Percentiles rank a stretch among this genome's conserved stretches.
phyloP scores from a whole-genome alignment of 2,113 vertebrate species.

The Lates calcarifer region DNA sequence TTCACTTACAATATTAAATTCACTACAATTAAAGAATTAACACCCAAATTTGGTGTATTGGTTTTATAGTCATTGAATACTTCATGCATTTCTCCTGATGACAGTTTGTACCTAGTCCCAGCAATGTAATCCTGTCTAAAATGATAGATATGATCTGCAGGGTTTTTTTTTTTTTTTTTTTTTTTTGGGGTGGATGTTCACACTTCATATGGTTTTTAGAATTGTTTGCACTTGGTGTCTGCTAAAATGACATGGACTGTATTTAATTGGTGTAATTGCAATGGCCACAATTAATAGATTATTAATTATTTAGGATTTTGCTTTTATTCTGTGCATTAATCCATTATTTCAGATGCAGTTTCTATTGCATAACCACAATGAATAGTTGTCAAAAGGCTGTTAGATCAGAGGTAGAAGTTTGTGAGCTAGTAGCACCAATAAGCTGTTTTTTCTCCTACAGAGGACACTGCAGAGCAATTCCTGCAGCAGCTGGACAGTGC shows the following conservation, averaged over 20 bases:
- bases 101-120: not conserved
- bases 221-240: not conserved
- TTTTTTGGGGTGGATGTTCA: conserved; percentile 4
- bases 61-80: not conserved
- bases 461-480: conserved; percentile 94
- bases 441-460: conserved; percentile 74
- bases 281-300: no score
- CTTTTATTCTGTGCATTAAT: not conserved
- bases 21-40: not conserved
- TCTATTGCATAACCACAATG: not conserved
- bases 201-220: not conserved
- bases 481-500: conserved; percentile 96
- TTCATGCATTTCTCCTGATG: conserved; percentile 7
- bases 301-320: not conserved
- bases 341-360: not conserved
- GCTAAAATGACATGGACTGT: not conserved
- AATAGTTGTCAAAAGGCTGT: not conserved
- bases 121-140: no score
- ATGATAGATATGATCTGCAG: not conserved
- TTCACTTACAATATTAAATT: no score
- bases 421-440: not conserved
- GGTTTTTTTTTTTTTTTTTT: not conserved
- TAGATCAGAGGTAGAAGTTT: not conserved
- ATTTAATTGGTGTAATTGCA: not conserved
- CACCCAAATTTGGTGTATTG: not conserved